Conservation (phyloP, 2,888 invertebrate genomes). For the Nemoura dubitans region DNA sequence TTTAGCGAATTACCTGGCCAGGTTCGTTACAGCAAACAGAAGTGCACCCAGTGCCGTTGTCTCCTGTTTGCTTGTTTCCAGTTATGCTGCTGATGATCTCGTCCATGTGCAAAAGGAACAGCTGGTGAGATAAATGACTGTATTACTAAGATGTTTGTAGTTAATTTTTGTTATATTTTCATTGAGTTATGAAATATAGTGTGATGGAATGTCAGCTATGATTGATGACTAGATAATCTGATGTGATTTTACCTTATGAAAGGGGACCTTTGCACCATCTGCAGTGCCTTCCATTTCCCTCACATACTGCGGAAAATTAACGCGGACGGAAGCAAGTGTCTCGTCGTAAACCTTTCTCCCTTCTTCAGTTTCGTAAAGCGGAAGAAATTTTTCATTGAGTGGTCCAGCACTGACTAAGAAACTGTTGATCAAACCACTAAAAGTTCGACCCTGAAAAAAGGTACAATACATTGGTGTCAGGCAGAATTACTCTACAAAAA, state of each 20-base stretch:
- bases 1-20: conserved; percentile 64
- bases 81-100: conserved; percentile 71
- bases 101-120: conserved; percentile 87
- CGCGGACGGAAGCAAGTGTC: conserved; percentile 73
- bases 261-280: conserved; percentile 84
- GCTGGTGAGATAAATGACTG: conserved; percentile 62
- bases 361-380: conserved; percentile 73
- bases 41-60: conserved; percentile 77
- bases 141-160: conserved; percentile 26
- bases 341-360: conserved; percentile 79
- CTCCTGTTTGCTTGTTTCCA: conserved; percentile 51
- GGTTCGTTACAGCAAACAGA: conserved; percentile 76
- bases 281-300: conserved; percentile 84
- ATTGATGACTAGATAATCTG: not conserved
- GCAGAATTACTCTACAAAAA: not conserved
- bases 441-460: conserved; percentile 77
- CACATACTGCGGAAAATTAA: conserved; percentile 82
- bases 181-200: no score
- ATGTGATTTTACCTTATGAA: conserved; percentile 72
- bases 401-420: conserved; percentile 70
- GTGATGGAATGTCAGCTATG: not conserved
- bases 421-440: conserved; percentile 75
- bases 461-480: not conserved
- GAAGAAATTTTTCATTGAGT: conserved; percentile 71
- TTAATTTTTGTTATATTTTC: no score